phyloP scores from a whole-genome alignment of 1,140 invertebrate species.

The Arion vulgaris region DNA sequence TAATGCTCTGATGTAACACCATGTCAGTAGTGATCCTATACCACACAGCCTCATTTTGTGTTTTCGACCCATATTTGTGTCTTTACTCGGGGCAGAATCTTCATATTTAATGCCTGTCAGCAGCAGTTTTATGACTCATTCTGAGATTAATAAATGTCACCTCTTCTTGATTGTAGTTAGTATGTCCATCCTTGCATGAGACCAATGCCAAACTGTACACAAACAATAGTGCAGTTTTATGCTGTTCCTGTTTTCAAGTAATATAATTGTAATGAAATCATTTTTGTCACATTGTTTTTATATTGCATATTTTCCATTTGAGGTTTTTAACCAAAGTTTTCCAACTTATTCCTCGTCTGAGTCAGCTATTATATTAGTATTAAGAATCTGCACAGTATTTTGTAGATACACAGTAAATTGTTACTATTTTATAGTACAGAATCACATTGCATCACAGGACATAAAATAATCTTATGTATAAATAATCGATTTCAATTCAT shows the following conservation, averaged over 20 bases:
- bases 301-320: not conserved
- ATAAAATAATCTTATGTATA: no score
- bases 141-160: not conserved
- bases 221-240: not conserved
- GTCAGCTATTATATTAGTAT: no score
- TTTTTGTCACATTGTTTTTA: not conserved
- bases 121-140: not conserved
- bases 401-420: no score
- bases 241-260: not conserved
- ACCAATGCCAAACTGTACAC: constrained; percentile 19
- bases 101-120: not conserved
- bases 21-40: constrained; percentile 9
- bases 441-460: no score
- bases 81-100: constrained; percentile 10
- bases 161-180: not conserved
- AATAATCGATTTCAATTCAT: no score
- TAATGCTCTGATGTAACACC: constrained; percentile 37
- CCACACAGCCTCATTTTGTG: constrained; percentile 36
- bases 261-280: not conserved
- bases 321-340: not conserved
- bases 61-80: constrained; percentile 13
- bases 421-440: no score
- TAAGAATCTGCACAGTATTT: no score
- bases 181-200: not conserved
- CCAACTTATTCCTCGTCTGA: no score